Conservation (phyloP, 2,888 invertebrate species). For the Erebia aethiops region DNA sequence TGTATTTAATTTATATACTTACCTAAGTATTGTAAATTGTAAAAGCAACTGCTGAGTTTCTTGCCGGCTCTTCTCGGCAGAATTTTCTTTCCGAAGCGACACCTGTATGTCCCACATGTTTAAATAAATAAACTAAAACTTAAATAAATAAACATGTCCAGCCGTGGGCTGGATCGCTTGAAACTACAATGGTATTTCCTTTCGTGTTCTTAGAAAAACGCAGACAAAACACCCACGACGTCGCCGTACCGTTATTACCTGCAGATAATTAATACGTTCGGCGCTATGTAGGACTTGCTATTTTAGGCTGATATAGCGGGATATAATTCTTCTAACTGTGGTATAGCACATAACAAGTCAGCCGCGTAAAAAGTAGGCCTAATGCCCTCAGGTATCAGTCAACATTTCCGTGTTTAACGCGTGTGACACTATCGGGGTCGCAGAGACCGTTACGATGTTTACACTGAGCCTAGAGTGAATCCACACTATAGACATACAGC, state of each 20-base stretch:
- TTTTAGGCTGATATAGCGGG: conserved; percentile 28
- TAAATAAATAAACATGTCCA: too few relatives aligned
- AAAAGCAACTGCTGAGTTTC: too few relatives aligned
- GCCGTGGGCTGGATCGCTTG: too few relatives aligned
- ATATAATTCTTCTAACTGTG: conserved; percentile 37
- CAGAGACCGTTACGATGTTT: conserved; percentile 56
- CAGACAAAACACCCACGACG: conserved; percentile 12
- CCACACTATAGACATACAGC: neutral
- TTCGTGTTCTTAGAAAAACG: neutral
- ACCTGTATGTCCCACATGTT: too few relatives aligned
- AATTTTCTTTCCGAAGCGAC: too few relatives aligned
- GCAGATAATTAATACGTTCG: conserved; percentile 24
- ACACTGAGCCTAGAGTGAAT: conserved; percentile 23
- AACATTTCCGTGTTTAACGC: conserved; percentile 38
- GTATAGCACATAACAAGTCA: conserved; percentile 28
- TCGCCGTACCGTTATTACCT: conserved; percentile 17
- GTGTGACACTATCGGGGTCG: conserved; percentile 56
- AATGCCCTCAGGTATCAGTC: conserved; percentile 43
- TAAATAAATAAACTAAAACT: too few relatives aligned
- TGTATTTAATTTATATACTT: too few relatives aligned
- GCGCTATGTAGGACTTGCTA: conserved; percentile 21
- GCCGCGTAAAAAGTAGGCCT: conserved; percentile 43
- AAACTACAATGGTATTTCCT: too few relatives aligned
- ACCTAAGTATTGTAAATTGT: too few relatives aligned
- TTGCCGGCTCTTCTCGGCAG: too few relatives aligned